Conservation (phyloP, 1,140 invertebrate genomes). For the Andrena cerasifolii region DNA sequence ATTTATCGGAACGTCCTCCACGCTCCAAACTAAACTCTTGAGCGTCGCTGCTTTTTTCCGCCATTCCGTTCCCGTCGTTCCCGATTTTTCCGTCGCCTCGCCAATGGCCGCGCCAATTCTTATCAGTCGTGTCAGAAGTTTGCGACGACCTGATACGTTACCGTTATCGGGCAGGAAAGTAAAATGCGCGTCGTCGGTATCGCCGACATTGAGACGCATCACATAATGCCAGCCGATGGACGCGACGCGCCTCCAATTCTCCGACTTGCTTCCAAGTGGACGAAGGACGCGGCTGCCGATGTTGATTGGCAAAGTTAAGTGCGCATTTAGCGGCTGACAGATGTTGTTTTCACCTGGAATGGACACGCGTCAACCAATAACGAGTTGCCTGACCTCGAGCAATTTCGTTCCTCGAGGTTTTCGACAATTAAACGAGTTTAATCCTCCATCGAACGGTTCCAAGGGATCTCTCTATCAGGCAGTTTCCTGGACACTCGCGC, state of each 20-base stretch:
- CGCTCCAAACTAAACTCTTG: conserved; percentile 37
- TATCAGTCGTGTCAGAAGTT: conserved; percentile 15
- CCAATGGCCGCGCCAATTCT: conserved; percentile 9
- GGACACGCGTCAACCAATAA: conserved; percentile 27
- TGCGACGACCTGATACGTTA: not conserved
- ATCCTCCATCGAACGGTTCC: too few relatives aligned
- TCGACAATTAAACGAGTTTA: too few relatives aligned
- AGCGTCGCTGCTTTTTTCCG: not conserved
- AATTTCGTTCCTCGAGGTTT: conserved; percentile 16
- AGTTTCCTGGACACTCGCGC: not conserved
- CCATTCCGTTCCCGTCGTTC: too few relatives aligned
- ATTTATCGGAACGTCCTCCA: conserved; percentile 79
- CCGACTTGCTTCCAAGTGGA: conserved; percentile 36
- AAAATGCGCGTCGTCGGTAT: conserved; percentile 49
- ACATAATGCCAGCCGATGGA: conserved; percentile 28
- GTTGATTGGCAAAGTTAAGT: conserved; percentile 36
- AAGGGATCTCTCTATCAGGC: too few relatives aligned
- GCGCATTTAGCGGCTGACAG: conserved; percentile 43
- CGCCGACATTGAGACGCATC: conserved; percentile 14
- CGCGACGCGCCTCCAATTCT: not conserved
- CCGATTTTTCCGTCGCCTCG: not conserved
- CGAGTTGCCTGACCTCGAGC: conserved; percentile 12
- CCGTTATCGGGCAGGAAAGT: conserved; percentile 31
- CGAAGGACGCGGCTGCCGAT: conserved; percentile 27
- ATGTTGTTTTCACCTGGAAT: conserved; percentile 1